Conservation (phyloP, 2,113 vertebrate genomes). For the Platysteira castanea region DNA sequence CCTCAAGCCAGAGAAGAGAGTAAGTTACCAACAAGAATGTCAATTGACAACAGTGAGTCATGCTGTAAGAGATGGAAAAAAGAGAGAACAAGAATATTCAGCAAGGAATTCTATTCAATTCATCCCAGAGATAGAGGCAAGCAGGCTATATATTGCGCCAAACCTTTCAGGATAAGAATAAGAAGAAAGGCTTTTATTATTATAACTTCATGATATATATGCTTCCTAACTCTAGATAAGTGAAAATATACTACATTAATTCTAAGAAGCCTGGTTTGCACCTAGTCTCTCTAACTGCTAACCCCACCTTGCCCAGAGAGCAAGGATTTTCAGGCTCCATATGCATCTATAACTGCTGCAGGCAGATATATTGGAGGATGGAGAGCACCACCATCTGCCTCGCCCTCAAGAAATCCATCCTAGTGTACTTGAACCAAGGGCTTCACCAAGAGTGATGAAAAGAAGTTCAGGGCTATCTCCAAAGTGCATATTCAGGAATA, state of each 20-base stretch:
- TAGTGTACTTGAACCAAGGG: background rate
- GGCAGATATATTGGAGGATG: background rate
- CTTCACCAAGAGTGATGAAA: background rate
- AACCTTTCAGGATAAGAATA: background rate
- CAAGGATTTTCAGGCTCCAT: background rate
- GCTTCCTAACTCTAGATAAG: background rate
- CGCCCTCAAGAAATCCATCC: background rate
- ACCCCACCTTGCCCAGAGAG: background rate
- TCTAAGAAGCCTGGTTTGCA: background rate
- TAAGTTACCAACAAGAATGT: background rate
- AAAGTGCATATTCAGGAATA: background rate
- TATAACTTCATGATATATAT: background rate
- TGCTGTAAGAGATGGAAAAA: background rate
- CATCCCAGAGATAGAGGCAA: background rate
- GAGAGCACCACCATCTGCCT: background rate
- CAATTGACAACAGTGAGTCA: background rate
- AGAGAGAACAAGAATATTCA: background rate
- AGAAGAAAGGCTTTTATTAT: background rate
- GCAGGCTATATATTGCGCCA: background rate
- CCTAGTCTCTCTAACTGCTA: background rate
- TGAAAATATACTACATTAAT: background rate
- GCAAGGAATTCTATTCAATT: background rate
- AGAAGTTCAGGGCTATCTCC: background rate
- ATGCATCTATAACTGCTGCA: background rate
- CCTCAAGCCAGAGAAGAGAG: background rate